Conservation (phyloP, 2,797 vertebrate genomes). For the Corythornis leucogaster region DNA sequence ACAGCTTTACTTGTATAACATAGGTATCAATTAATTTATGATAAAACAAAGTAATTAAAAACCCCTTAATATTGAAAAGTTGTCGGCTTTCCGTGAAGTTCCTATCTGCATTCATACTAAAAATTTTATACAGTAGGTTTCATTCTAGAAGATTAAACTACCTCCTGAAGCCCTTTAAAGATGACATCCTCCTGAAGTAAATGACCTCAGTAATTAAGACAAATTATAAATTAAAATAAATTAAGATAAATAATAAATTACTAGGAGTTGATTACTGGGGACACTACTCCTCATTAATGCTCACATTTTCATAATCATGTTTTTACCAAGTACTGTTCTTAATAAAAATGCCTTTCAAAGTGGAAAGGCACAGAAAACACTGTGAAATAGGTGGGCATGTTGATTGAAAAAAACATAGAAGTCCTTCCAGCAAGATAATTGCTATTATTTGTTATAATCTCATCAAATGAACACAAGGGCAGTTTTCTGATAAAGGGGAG, state of each 20-base stretch:
- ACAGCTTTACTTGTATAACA: conserved; percentile 38
- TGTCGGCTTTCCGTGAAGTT: conserved; percentile 37
- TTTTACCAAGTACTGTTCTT: neutral
- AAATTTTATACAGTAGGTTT: conserved; percentile 36
- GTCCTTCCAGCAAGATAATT: conserved; percentile 18
- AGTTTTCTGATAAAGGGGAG: conserved; percentile 30
- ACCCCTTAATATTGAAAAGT: neutral
- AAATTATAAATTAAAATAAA: conserved; percentile 32
- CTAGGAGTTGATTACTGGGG: neutral
- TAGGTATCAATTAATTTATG: conserved; percentile 48
- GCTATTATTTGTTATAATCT: conserved; percentile 42
- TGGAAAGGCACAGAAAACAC: neutral
- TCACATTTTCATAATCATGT: neutral
- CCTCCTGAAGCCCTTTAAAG: conserved; percentile 27
- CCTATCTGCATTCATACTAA: conserved; percentile 39
- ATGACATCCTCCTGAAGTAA: conserved; percentile 35
- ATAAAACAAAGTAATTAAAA: conserved; percentile 46
- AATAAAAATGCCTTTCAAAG: neutral
- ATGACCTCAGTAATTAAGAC: conserved; percentile 56
- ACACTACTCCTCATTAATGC: neutral
- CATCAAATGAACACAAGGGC: conserved; percentile 15
- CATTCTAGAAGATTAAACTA: conserved; percentile 32
- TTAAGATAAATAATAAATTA: conserved; percentile 38
- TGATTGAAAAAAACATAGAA: conserved; percentile 7
- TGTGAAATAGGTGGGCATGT: neutral